A percentile compares a stretch with the other conserved stretches of the same genome.
Evolutionary conservation across 2,888 invertebrate genomes (phyloP).

Genomic region (Drosophila algonquin): DNA sequence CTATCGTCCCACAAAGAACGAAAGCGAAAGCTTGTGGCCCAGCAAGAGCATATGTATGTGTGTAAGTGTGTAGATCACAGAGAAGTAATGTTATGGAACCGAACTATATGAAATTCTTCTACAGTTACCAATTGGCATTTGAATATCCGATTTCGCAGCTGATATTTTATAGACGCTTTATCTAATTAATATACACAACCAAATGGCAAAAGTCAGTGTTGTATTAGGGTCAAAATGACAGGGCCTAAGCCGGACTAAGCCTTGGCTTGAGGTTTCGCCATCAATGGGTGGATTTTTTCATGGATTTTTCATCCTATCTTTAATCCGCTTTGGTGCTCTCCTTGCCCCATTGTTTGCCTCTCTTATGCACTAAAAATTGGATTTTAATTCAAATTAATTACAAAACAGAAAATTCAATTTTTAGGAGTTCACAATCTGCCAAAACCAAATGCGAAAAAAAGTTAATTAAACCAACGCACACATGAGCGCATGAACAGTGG

Average conservation of each 20-base stretch:
- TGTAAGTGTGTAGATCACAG: too few relatives aligned
- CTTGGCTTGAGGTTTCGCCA: neutral
- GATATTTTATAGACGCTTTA: neutral
- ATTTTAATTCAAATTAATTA: slow-evolving; percentile 47
- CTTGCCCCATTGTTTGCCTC: neutral
- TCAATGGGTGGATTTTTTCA: neutral
- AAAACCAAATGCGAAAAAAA: slow-evolving; percentile 26
- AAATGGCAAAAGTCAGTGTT: slow-evolving; percentile 34
- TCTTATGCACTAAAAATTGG: slow-evolving; percentile 13
- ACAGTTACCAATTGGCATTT: too few relatives aligned
- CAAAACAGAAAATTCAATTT: slow-evolving; percentile 44
- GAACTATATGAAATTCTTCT: too few relatives aligned
- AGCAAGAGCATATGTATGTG: too few relatives aligned
- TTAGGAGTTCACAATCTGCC: slow-evolving; percentile 24
- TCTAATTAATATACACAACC: slow-evolving; percentile 37
- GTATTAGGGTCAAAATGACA: slow-evolving; percentile 35
- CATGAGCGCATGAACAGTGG: slow-evolving; percentile 5
- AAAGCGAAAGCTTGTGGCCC: too few relatives aligned
- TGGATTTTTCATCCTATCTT: neutral
- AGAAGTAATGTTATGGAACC: too few relatives aligned
- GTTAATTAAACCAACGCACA: slow-evolving; percentile 53
- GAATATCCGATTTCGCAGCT: too few relatives aligned
- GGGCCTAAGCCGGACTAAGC: slow-evolving; percentile 36
- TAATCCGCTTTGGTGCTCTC: neutral
- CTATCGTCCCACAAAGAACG: too few relatives aligned